Percentiles rank a stretch among this genome's conserved stretches.
phyloP scores from a whole-genome alignment of 2,797 vertebrate species.

The Limnodromus scolopaceus region DNA sequence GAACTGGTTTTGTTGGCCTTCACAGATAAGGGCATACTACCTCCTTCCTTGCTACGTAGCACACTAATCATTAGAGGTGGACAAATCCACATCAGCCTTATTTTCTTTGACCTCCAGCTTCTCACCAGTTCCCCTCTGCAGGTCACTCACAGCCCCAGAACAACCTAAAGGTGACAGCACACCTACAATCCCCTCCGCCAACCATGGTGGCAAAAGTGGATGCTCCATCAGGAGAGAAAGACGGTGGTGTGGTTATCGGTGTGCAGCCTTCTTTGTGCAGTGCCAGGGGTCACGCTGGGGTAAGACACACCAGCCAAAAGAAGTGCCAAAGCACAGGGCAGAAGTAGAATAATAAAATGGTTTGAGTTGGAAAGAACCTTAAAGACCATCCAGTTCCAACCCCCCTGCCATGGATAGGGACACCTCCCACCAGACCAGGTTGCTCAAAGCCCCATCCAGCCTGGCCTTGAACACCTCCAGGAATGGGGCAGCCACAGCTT shows the following conservation, averaged over 20 bases:
- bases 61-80: background rate
- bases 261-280: background rate
- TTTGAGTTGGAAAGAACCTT: no score
- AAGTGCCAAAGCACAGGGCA: background rate
- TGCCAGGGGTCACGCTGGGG: accelerated
- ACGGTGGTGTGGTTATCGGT: accelerated
- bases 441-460: no score
- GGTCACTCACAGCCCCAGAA: background rate
- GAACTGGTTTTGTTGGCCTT: no score
- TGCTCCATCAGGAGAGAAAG: background rate
- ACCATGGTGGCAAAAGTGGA: background rate
- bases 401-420: no score
- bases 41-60: background rate
- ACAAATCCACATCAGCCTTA: background rate
- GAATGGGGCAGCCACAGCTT: no score
- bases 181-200: accelerated
- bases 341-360: background rate
- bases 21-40: background rate
- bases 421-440: no score
- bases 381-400: no score
- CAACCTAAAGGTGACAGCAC: background rate
- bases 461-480: no score
- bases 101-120: background rate
- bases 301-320: background rate
- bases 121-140: background rate